Evolutionary conservation across 2,113 vertebrate genomes (phyloP).

Genomic region (Pseudonaja textilis): DNA sequence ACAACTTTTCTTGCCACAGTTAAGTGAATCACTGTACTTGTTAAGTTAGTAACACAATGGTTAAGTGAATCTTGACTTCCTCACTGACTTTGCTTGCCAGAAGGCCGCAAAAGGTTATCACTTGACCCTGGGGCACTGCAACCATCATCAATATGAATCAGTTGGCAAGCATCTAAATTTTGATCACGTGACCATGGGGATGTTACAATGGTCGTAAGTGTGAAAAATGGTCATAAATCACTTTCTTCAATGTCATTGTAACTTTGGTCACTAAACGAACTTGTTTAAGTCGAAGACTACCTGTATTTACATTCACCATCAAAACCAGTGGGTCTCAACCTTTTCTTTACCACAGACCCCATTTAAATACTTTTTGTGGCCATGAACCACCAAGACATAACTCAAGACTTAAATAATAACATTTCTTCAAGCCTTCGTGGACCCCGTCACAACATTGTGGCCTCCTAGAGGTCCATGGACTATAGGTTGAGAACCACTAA

Average conservation of each 20-base stretch:
- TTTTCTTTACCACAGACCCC: background rate
- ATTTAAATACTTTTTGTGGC: background rate
- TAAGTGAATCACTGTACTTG: no score
- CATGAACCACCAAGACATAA: background rate
- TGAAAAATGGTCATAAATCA: background rate
- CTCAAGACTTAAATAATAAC: background rate
- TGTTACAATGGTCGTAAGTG: background rate
- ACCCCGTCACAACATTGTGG: background rate
- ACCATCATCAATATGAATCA: background rate
- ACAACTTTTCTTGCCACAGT: no score
- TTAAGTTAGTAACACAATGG: no score
- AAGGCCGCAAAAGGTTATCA: background rate
- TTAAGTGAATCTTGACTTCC: background rate
- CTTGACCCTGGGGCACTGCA: background rate
- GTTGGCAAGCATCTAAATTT: background rate
- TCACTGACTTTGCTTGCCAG: background rate
- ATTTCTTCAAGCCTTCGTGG: background rate
- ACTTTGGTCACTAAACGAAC: background rate
- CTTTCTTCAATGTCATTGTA: background rate
- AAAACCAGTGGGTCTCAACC: background rate
- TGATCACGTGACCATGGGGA: background rate
- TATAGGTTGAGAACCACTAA: background rate
- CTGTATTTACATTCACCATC: no score
- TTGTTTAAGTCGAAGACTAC: background rate
- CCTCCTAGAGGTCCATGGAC: background rate